phyloP scores from a whole-genome alignment of 1,140 invertebrate genomes.

The Dendrolimus punctatus region DNA sequence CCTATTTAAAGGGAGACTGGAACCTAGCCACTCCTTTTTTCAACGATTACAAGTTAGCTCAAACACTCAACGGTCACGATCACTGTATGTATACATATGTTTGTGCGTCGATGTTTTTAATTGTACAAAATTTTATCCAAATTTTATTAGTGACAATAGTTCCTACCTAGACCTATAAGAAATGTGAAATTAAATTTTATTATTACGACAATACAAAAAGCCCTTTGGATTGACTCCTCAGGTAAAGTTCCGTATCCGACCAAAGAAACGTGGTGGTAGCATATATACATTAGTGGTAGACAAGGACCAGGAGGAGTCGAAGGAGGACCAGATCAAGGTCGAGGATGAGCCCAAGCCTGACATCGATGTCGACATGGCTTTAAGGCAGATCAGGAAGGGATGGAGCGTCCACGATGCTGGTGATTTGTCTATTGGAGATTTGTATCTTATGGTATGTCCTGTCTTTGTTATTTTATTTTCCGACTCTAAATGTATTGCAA shows the following conservation, averaged over 20 bases:
- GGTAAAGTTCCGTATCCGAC: constrained; percentile 58
- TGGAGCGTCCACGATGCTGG: constrained; percentile 85
- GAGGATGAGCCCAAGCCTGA: constrained; percentile 43
- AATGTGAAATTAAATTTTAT: too few relatives aligned
- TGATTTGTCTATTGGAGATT: constrained; percentile 87
- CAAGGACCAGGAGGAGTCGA: constrained; percentile 32
- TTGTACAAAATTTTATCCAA: too few relatives aligned
- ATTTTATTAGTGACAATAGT: too few relatives aligned
- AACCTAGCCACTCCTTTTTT: too few relatives aligned
- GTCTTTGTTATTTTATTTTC: constrained; percentile 5
- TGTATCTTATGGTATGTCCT: constrained; percentile 86
- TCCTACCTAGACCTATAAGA: too few relatives aligned
- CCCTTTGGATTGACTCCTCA: constrained; percentile 5
- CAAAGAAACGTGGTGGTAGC: constrained; percentile 49
- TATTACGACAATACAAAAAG: too few relatives aligned
- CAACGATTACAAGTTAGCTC: too few relatives aligned
- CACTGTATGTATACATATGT: too few relatives aligned
- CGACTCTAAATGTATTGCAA: background rate
- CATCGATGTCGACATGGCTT: constrained; percentile 59
- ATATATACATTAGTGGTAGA: constrained; percentile 51
- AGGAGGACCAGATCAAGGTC: constrained; percentile 23
- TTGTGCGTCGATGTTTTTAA: too few relatives aligned
- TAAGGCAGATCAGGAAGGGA: constrained; percentile 78
- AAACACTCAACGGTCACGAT: too few relatives aligned
- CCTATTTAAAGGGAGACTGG: too few relatives aligned